phyloP scores from a whole-genome alignment of 2,888 invertebrate genomes.

The Arrhopalites spinosus region DNA sequence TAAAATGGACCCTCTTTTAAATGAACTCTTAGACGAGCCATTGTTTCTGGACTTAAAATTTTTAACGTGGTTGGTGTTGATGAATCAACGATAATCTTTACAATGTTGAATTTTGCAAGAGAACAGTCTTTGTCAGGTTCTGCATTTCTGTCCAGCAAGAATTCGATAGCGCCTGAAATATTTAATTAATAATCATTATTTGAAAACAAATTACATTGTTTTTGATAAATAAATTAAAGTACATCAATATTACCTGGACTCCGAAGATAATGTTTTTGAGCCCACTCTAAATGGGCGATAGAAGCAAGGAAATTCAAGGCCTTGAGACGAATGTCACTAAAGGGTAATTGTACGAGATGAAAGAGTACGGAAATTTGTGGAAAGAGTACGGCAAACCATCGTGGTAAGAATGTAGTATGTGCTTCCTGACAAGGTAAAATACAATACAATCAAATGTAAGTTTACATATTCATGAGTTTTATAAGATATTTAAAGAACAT shows the following conservation, averaged over 20 bases:
- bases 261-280: conserved; percentile 54
- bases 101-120: conserved; percentile 60
- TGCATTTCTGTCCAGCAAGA: conserved; percentile 60
- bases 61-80: conserved; percentile 51
- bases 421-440: conserved; percentile 42
- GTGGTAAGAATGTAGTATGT: conserved; percentile 43
- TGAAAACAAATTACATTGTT: not conserved
- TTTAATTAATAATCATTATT: not conserved
- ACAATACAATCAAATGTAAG: conserved; percentile 5
- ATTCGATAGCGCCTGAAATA: conserved; percentile 61
- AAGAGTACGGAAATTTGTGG: conserved; percentile 50
- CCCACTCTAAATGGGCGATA: conserved; percentile 54
- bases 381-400: conserved; percentile 52
- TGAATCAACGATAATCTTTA: conserved; percentile 58
- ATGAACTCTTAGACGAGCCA: conserved; percentile 59
- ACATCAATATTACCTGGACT: conserved; percentile 51
- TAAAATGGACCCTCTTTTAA: conserved; percentile 61
- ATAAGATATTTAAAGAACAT: conserved; percentile 1
- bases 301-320: conserved; percentile 51
- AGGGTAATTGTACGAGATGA: conserved; percentile 54
- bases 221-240: too few species aligned
- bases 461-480: not conserved
- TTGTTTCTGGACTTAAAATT: conserved; percentile 59
- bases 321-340: conserved; percentile 52
- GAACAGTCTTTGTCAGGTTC: conserved; percentile 61